Evolutionary conservation across 2,888 invertebrate species (phyloP).

Genomic region (Gisinianus flammeolus): DNA sequence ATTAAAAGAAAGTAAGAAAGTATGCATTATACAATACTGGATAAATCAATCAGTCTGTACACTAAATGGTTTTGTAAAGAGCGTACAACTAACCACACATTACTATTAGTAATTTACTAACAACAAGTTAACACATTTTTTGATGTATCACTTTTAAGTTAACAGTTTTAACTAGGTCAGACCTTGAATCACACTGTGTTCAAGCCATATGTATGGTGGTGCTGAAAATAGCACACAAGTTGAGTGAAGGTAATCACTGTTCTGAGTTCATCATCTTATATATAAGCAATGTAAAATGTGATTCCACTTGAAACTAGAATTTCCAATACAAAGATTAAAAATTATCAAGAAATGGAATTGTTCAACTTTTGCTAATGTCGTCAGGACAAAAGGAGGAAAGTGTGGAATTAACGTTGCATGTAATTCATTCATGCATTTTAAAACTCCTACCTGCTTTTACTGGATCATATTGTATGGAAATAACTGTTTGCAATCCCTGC

Average conservation of each 20-base stretch:
- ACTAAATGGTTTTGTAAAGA: no score
- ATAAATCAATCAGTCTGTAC: no score
- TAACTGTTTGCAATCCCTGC: neutral
- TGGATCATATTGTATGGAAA: neutral
- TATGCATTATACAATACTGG: no score
- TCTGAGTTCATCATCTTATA: neutral
- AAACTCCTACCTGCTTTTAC: constrained; percentile 8
- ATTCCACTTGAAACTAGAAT: neutral
- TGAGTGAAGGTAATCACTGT: neutral
- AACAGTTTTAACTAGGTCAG: constrained; percentile 34
- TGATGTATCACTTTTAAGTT: no score
- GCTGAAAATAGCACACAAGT: constrained; percentile 31
- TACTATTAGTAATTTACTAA: no score
- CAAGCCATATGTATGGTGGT: constrained; percentile 20
- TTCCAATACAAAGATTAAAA: neutral
- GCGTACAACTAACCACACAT: no score
- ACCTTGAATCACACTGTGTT: constrained; percentile 25
- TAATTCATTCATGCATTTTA: neutral
- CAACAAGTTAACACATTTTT: no score
- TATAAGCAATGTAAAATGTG: neutral
- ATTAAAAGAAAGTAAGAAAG: no score
- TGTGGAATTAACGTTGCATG: neutral
- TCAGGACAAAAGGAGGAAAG: neutral
- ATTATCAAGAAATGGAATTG: neutral
- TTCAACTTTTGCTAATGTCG: neutral